Base-by-base conservation (phyloP, 2,797 vertebrate species). In the Botia almorhae region DNA sequence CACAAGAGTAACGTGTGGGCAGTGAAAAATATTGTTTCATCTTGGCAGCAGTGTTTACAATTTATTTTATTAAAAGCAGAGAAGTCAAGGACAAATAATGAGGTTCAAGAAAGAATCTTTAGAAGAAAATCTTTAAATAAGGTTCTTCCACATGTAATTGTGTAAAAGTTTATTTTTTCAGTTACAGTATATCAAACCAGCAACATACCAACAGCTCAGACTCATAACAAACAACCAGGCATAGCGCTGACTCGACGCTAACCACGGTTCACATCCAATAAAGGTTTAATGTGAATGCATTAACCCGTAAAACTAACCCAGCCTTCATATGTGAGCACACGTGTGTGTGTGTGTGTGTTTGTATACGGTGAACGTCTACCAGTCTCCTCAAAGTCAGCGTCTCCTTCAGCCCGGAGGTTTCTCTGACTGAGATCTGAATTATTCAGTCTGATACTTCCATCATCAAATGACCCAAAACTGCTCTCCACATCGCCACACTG, bases 361-460 rank as follows among this genome's bases (percentile, higher is more conserved):
- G 4, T 8, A 23, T 36, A 61, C 10, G 17, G 51, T 46, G 56
- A 70, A 71, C 3, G 11, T 80, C 81, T 81, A 71, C 64, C 64
- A 71, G 72, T 72, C 74, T 73, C 17, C 69, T 77, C 84, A 87
- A 85, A 81, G 84, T 87, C 86, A 84, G 39, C 43, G 55, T 81
- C 82, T 81, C 86, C 82, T 85, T 84, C 81, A 83, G 72, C n/a
- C 43, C 65, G 46, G 51, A 72, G 80, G 60, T 80, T 84, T 82
- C 77, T 61, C 69, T 84, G 70, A 77, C 75, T 72, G 69, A 26
- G 56, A 74, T 82, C 78, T 87, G 75, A 84, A 87, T 85, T 83
- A 87, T 85, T 84, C 51, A 87, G 69, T 21, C 71, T 74, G 72
- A 77, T 64, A 74, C 73, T 79, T 85, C 78, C 81, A 85, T 82